Evolutionary conservation across 2,888 invertebrate genomes (phyloP).

Genomic region (Polyploca ridens): DNA sequence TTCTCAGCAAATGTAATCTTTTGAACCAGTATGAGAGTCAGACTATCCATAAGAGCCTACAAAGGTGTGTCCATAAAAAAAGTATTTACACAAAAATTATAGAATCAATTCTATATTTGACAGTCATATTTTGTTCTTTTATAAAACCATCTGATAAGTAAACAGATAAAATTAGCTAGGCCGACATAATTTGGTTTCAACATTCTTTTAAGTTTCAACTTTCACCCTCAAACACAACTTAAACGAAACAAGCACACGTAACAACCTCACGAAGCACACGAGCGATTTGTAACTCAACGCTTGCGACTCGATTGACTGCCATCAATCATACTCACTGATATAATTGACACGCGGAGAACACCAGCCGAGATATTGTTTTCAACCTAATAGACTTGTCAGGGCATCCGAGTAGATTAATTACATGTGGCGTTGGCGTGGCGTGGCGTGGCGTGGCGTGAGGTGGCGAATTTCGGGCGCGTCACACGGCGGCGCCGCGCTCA

Average conservation of each 20-base stretch:
- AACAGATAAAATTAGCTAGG: too few relatives aligned
- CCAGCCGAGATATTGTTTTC: constrained; percentile 61
- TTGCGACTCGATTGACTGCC: constrained; percentile 38
- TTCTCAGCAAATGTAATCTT: too few relatives aligned
- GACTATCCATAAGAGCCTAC: too few relatives aligned
- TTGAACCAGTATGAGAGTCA: too few relatives aligned
- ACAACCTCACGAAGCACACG: constrained; percentile 33
- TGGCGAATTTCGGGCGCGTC: constrained; percentile 24
- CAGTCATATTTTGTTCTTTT: too few relatives aligned
- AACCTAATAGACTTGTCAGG: constrained; percentile 66
- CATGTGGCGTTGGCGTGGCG: constrained; percentile 30
- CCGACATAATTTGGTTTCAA: too few relatives aligned
- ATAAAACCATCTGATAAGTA: too few relatives aligned
- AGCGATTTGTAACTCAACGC: constrained; percentile 29
- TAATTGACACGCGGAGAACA: constrained; percentile 62
- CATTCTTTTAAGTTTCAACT: too few relatives aligned
- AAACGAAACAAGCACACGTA: neutral
- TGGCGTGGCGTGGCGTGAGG: too few relatives aligned
- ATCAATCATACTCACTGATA: constrained; percentile 61
- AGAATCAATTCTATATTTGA: too few relatives aligned
- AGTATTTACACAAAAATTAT: too few relatives aligned
- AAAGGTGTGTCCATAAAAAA: too few relatives aligned
- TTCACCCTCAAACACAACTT: neutral
- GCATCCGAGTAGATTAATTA: constrained; percentile 65
- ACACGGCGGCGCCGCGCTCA: constrained; percentile 22